A percentile compares a stretch with the other conserved stretches of the same genome.
Evolutionary conservation across 2,113 vertebrate species (phyloP).

Genomic region (Cervus canadensis): DNA sequence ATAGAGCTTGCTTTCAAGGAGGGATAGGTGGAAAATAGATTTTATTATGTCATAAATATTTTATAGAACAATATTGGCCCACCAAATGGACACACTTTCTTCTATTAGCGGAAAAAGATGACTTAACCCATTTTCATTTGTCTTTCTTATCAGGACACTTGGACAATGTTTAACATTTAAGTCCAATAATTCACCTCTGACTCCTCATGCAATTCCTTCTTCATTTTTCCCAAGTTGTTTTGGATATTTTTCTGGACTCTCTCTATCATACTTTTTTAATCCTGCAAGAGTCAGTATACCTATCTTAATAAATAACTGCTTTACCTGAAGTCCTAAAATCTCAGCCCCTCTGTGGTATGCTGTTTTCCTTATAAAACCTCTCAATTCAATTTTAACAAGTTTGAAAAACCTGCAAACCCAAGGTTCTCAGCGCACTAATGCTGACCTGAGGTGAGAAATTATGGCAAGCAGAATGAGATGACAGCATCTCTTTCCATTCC

Average conservation of each 20-base stretch:
- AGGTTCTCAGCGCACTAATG: not conserved
- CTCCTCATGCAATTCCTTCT: not conserved
- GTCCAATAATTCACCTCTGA: not conserved
- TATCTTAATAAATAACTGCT: not conserved
- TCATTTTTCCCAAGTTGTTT: not conserved
- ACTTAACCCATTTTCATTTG: not conserved
- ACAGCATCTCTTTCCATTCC: not conserved
- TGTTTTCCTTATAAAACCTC: not conserved
- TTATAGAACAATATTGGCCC: not conserved
- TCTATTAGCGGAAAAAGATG: not conserved
- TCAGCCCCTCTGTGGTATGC: not conserved
- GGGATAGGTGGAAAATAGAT: not conserved
- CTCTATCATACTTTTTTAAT: not conserved
- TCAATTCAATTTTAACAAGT: not conserved
- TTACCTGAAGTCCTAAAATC: not conserved
- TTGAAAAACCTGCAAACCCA: not conserved
- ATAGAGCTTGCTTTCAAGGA: not conserved
- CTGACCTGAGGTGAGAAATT: not conserved
- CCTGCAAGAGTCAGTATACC: not conserved
- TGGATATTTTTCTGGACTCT: not conserved
- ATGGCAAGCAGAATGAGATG: not conserved
- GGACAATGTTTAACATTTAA: not conserved
- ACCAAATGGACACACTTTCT: not conserved
- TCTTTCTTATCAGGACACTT: not conserved
- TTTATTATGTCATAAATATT: not conserved